A percentile compares a stretch with the other conserved stretches of the same genome.
Evolutionary conservation across 2,797 vertebrate species (phyloP).

Genomic region (Sphenodon punctatus): DNA sequence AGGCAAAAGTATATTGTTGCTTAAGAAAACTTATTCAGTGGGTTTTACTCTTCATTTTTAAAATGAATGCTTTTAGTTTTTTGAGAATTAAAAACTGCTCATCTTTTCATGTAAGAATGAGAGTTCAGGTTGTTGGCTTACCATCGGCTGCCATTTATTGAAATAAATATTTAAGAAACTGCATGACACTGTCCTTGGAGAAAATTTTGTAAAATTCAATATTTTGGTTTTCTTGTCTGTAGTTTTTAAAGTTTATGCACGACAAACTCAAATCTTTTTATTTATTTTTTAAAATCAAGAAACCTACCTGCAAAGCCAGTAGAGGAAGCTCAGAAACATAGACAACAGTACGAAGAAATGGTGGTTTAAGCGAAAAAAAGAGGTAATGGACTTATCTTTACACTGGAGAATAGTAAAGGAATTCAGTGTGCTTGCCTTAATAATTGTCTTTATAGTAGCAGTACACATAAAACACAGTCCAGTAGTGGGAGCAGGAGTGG

Average conservation of each 20-base stretch:
- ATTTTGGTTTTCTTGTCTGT: neutral
- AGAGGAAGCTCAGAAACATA: constrained; percentile 92
- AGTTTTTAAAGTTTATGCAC: constrained; percentile 10
- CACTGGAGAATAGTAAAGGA: neutral
- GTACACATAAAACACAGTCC: too few relatives aligned
- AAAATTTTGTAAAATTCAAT: constrained; percentile 27
- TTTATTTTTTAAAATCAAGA: constrained; percentile 66
- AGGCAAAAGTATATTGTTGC: neutral
- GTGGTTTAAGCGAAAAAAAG: constrained; percentile 93
- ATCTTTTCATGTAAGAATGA: constrained; percentile 34
- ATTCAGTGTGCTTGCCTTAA: neutral
- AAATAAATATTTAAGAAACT: constrained; percentile 42
- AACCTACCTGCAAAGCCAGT: constrained; percentile 96
- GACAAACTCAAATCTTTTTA: constrained; percentile 1
- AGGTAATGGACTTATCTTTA: constrained; percentile 72
- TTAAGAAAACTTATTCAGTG: neutral
- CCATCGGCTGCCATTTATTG: constrained; percentile 44
- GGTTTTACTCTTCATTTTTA: constrained; percentile 18
- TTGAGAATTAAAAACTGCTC: constrained; percentile 51
- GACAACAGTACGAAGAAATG: constrained; percentile 95
- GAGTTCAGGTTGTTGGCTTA: constrained; percentile 38
- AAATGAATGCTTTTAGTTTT: constrained; percentile 51
- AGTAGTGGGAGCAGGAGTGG: too few relatives aligned
- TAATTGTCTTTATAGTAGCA: neutral
- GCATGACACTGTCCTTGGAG: constrained; percentile 19